Percentiles rank a stretch among this genome's conserved stretches.
Conservation (phyloP, 2,888 invertebrate genomes). For the Eupithecia pulchellata region DNA sequence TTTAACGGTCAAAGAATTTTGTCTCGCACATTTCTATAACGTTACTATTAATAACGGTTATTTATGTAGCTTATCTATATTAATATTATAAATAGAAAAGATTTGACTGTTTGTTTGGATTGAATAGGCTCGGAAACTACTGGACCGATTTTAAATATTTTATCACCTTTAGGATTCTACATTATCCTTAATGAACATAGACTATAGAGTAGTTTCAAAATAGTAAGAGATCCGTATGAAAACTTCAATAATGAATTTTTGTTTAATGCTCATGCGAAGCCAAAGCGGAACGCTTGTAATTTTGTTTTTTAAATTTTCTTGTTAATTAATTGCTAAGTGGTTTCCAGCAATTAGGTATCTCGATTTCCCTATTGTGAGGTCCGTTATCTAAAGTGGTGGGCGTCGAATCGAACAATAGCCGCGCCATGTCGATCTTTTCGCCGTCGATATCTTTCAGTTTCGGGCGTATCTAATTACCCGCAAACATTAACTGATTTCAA, state of each 20-base stretch:
- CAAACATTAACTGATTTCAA: slow-evolving; percentile 6
- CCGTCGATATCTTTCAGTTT: slow-evolving; percentile 62
- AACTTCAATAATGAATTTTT: too few relatives aligned
- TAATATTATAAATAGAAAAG: too few relatives aligned
- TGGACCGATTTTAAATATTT: too few relatives aligned
- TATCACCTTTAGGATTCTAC: too few relatives aligned
- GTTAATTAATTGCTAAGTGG: slow-evolving; percentile 18
- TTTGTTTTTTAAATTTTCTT: not conserved
- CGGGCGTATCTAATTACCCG: slow-evolving; percentile 32
- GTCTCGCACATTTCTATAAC: not conserved
- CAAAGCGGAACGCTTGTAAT: too few relatives aligned
- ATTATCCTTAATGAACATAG: too few relatives aligned
- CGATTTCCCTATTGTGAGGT: slow-evolving; percentile 42
- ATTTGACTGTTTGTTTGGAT: not conserved
- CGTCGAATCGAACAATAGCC: slow-evolving; percentile 44
- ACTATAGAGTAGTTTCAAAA: too few relatives aligned
- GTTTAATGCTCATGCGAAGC: too few relatives aligned
- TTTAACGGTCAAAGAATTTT: not conserved
- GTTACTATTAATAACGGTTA: too few relatives aligned
- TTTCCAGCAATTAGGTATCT: slow-evolving; percentile 36
- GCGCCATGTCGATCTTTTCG: slow-evolving; percentile 45
- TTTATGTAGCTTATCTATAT: too few relatives aligned
- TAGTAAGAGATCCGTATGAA: too few relatives aligned
- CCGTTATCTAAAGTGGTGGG: slow-evolving; percentile 43
- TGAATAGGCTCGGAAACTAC: too few relatives aligned